A percentile compares a stretch with the other conserved stretches of the same genome.
Evolutionary conservation across 2,113 vertebrate species (phyloP).

Genomic region (Alligator mississippiensis): DNA sequence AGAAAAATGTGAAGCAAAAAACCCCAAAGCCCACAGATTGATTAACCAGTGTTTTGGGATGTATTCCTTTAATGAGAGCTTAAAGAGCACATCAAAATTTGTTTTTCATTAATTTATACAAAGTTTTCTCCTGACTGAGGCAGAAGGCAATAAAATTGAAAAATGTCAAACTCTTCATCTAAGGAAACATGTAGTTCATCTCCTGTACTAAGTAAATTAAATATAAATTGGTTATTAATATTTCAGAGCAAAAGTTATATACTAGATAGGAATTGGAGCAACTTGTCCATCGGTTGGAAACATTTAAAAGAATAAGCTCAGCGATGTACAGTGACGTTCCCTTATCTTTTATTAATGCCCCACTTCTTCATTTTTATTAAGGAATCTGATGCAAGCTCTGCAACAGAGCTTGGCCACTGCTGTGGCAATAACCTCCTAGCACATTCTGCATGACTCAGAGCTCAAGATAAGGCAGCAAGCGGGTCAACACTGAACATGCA

Average conservation of each 20-base stretch:
- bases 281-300: slow-evolving; percentile 44
- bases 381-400: slow-evolving; percentile 8
- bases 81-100: not conserved
- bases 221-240: slow-evolving; percentile 62
- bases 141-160: slow-evolving; percentile 27
- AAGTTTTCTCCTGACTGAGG: not conserved
- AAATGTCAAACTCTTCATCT: not conserved
- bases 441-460: not conserved
- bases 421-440: not conserved
- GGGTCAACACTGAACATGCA: not conserved
- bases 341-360: slow-evolving; percentile 47
- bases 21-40: fast-evolving
- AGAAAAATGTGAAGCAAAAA: not conserved
- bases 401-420: not conserved
- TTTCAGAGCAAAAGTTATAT: slow-evolving; percentile 44
- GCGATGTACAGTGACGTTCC: not conserved
- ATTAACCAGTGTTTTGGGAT: not conserved
- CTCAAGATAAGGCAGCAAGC: not conserved
- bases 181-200: slow-evolving; percentile 33
- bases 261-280: slow-evolving; percentile 40
- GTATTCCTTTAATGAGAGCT: not conserved
- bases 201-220: slow-evolving; percentile 52
- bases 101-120: not conserved
- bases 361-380: slow-evolving; percentile 45
- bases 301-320: slow-evolving; percentile 48